Conservation (phyloP, 2,113 vertebrate genomes). For the Ariopsis seemanni region DNA sequence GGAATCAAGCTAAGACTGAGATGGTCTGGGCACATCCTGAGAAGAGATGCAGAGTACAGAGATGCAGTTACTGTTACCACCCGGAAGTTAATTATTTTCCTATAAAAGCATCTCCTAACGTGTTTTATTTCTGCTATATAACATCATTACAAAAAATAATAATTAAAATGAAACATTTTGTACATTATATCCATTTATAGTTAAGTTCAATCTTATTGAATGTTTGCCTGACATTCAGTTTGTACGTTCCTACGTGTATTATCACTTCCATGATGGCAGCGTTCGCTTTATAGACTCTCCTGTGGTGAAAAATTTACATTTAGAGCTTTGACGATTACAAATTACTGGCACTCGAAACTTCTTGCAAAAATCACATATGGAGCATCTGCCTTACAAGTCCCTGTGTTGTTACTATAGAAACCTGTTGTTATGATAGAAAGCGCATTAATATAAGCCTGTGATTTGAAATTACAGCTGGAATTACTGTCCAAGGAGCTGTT, state of each 20-base stretch:
- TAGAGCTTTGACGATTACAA: neutral
- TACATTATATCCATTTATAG: neutral
- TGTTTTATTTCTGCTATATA: too few species aligned
- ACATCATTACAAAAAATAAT: too few species aligned
- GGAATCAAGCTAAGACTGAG: too few species aligned
- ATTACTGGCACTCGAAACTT: neutral
- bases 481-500: neutral
- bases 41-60: too few species aligned
- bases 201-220: neutral
- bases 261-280: neutral
- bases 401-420: neutral
- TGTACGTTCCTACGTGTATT: neutral
- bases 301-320: neutral
- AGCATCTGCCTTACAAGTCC: neutral
- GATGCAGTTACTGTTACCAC: too few species aligned
- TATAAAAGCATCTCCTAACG: too few species aligned
- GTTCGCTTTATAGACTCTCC: neutral
- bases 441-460: neutral
- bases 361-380: neutral
- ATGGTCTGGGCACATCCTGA: too few species aligned
- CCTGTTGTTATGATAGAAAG: neutral
- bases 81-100: too few species aligned
- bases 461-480: neutral
- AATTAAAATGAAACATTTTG: too few species aligned
- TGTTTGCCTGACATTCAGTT: neutral